These are phyloP conservation scores for Phaethon lepturus DNA, from an alignment of 2,113 vertebrate species.

Conservation along the genomic window DNA sequence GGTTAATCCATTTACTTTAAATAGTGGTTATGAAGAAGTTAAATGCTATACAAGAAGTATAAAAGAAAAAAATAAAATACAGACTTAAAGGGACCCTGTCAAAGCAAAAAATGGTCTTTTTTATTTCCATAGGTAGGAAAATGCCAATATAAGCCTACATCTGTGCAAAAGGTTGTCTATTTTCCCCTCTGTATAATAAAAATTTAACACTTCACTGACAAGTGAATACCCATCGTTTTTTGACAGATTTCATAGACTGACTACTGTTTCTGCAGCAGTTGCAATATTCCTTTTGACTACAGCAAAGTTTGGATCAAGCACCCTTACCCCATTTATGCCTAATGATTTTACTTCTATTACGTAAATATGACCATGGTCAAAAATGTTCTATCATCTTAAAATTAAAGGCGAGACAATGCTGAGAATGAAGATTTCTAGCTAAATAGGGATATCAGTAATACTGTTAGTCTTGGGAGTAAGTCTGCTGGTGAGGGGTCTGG, in stretches of 20 bases:
- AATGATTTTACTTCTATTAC: background rate
- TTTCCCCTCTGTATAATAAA: background rate
- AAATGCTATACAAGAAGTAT: background rate
- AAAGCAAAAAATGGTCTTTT: background rate
- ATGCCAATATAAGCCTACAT: background rate
- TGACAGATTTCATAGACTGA: background rate
- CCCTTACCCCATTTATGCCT: background rate
- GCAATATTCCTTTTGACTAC: background rate
- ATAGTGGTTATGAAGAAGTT: background rate
- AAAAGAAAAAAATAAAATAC: background rate
- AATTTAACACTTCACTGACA: background rate
- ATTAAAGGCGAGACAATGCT: background rate
- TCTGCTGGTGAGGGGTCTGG: background rate
- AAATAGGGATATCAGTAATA: background rate
- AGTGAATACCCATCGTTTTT: background rate
- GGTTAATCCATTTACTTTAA: background rate
- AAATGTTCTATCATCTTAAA: background rate
- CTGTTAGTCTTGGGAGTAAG: background rate
- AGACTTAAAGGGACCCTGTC: background rate
- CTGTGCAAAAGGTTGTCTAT: background rate
- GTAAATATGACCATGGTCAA: background rate
- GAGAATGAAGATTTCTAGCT: background rate
- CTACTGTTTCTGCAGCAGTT: background rate
- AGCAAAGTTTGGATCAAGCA: fast-evolving
- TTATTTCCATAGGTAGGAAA: background rate